Base-by-base conservation (phyloP, 2,888 invertebrate genomes). In the Metacarcinus magister region DNA sequence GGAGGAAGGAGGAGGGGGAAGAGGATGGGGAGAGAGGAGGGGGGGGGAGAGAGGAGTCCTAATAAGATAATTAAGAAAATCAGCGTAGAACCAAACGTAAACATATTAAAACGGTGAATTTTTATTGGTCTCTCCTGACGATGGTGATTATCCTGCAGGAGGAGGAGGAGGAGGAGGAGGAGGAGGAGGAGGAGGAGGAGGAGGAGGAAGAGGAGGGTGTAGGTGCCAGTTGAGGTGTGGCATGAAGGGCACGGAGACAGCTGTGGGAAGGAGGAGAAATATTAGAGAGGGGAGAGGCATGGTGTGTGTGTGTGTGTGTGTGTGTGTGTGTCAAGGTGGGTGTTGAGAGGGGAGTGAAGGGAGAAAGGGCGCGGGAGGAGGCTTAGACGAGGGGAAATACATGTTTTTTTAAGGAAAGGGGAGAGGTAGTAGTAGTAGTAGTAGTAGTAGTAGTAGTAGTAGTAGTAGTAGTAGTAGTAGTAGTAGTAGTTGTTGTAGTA, bases 221-320 rank as follows among this genome's bases (percentile, higher is more conserved):
- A 82, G 13, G 82, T 82, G 82, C 23, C 19, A 67, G n/a, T 5
- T 0, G 67, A 67, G 67, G 67, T 67, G 82, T 32, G 82, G 32
- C 28, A 16, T 19, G 32, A 16, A 82, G 32, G 82, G 82, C 28
- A 32, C 13, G 82, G 23, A 82, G 82, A 82, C 82, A 82, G 82
- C 82, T 82, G 82, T 82, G 82, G 82, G 82, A 82, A 82, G 82
- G 82, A 82, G 32, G 32, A 82, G 32, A 82, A 82, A 82, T 82
- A 82, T 82, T 82, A 82, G 13, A 82, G 32, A 82, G 82, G 32
- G 82, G 32, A 67, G 67, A n/a, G 23, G n/a, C 8, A n/a, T 19
- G 67, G 67, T 67, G 67, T 67, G 67, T 67, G 67, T 67, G 67
- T 67, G 67, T 67, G 67, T n/a, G n/a, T 67, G 67, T 67, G 67